A percentile compares a stretch with the other conserved stretches of the same genome.
Conservation (phyloP, 1,140 invertebrate genomes). For the Drosophila cardini region DNA sequence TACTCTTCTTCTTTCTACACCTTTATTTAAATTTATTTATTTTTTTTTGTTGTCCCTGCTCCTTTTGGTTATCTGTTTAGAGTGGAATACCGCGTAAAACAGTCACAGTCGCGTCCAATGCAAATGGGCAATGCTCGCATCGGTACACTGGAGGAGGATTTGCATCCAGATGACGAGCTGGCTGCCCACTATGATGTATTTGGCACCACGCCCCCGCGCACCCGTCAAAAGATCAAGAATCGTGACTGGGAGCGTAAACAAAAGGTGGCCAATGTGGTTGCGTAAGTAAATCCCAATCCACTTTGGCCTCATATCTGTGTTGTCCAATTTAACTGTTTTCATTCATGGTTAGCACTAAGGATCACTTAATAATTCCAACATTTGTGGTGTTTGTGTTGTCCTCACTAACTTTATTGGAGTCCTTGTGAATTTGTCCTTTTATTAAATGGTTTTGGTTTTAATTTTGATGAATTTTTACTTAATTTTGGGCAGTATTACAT, state of each 20-base stretch:
- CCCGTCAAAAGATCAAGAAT: conserved; percentile 85
- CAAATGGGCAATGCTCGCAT: conserved; percentile 51
- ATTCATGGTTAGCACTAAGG: no score
- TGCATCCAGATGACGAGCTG: conserved; percentile 73
- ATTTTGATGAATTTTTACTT: no score
- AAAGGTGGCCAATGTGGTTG: conserved; percentile 68
- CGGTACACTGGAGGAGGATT: conserved; percentile 62
- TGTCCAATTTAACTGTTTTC: no score
- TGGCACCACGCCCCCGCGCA: conserved; percentile 86
- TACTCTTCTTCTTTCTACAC: background rate
- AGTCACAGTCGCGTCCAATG: conserved; percentile 53
- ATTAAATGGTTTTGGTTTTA: no score
- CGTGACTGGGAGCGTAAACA: conserved; percentile 85
- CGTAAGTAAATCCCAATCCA: conserved; percentile 55
- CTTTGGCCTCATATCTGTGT: no score
- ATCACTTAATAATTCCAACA: no score
- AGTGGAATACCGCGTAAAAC: conserved; percentile 79
- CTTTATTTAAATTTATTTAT: no score
- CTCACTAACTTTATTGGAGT: no score
- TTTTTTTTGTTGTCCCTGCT: background rate
- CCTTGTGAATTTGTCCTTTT: no score
- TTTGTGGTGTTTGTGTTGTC: no score
- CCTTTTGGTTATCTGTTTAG: conserved; percentile 30
- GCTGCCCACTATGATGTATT: conserved; percentile 84
- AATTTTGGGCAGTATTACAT: no score